These are phyloP conservation scores for Archivesica marissinica DNA, from an alignment of 1,140 invertebrate species.

Conservation along the genomic window DNA sequence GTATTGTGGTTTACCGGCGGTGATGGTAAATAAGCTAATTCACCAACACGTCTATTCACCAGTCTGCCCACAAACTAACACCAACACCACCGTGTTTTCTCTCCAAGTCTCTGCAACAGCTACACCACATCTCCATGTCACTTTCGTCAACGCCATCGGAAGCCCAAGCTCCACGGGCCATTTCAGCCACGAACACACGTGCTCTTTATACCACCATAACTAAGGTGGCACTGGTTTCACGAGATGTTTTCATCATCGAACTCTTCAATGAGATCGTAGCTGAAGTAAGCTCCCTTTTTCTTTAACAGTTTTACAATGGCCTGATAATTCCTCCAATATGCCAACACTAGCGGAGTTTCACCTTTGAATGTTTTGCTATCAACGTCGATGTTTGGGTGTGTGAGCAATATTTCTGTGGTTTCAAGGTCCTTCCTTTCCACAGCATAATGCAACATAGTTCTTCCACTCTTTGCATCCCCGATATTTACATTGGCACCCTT, in stretches of 20 bases:
- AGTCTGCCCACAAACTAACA: too few relatives aligned
- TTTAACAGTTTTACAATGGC: slow-evolving; percentile 57
- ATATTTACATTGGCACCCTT: slow-evolving; percentile 88
- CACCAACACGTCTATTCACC: too few relatives aligned
- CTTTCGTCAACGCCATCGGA: too few relatives aligned
- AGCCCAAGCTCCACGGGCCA: too few relatives aligned
- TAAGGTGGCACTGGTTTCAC: too few relatives aligned
- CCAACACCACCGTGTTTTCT: too few relatives aligned
- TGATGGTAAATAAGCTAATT: too few relatives aligned
- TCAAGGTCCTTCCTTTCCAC: slow-evolving; percentile 61
- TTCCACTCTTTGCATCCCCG: slow-evolving; percentile 81
- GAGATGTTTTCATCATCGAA: slow-evolving; percentile 85
- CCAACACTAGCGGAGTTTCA: slow-evolving; percentile 62
- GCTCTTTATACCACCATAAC: too few relatives aligned
- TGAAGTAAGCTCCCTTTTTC: slow-evolving; percentile 61
- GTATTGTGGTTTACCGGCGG: too few relatives aligned
- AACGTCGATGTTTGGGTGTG: slow-evolving; percentile 55
- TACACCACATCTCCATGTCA: too few relatives aligned
- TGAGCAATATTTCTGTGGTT: slow-evolving; percentile 55
- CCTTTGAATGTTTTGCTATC: slow-evolving; percentile 67
- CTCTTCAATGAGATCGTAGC: slow-evolving; percentile 70
- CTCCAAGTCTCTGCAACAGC: too few relatives aligned
- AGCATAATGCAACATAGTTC: slow-evolving; percentile 72
- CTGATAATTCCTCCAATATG: slow-evolving; percentile 61
- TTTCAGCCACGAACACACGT: too few relatives aligned